phyloP scores from a whole-genome alignment of 2,113 vertebrate species.

The Callospermophilus lateralis region DNA sequence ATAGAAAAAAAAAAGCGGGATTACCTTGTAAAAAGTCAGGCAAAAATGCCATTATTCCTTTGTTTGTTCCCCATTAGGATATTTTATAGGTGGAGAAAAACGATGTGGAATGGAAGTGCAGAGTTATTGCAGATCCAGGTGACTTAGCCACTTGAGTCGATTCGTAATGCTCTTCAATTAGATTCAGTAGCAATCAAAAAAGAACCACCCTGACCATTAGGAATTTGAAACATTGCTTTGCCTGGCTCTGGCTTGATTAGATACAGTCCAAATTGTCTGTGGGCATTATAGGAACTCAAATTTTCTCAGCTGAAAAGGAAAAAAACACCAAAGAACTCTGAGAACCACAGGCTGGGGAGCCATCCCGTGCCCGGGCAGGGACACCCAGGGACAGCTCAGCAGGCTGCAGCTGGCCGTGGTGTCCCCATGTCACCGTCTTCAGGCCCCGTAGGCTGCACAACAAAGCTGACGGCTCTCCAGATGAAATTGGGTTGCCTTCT shows the following conservation, averaged over 20 bases:
- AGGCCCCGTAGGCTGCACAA: not conserved
- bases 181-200: conserved; percentile 64
- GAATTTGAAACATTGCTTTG: conserved; percentile 70
- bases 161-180: conserved; percentile 73
- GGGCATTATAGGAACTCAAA: not conserved
- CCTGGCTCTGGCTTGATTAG: conserved; percentile 12
- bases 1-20: not conserved
- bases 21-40: not conserved
- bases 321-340: not conserved
- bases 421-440: not conserved
- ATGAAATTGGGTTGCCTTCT: not conserved
- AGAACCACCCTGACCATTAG: conserved; percentile 49
- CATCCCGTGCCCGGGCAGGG: accelerated
- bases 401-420: accelerated
- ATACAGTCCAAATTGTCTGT: conserved; percentile 60
- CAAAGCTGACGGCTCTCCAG: not conserved
- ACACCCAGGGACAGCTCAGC: accelerated
- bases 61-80: conserved; percentile 73
- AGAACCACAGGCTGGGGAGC: not conserved
- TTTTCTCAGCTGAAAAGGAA: not conserved
- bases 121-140: conserved; percentile 55
- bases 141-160: conserved; percentile 63
- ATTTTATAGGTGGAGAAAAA: conserved; percentile 74
- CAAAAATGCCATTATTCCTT: conserved; percentile 11
- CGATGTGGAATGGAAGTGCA: conserved; percentile 58